Evolutionary conservation across 1,140 invertebrate genomes (phyloP), one percentile per base, ranked within the genome.

Genomic region (Lysiphlebus fabarum): DNA sequence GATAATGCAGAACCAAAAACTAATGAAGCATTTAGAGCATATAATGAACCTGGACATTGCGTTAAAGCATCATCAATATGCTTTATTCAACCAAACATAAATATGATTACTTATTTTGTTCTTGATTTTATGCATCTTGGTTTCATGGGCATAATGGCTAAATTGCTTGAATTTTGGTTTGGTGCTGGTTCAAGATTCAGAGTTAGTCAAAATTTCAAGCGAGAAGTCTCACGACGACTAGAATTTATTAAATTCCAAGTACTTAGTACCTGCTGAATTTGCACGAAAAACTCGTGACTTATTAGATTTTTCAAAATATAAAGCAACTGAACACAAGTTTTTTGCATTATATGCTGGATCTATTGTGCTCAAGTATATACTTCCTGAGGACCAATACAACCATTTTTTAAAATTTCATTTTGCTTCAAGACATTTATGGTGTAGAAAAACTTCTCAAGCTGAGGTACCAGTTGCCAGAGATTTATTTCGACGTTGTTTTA

Each of bases 401-500:
- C 58, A 63, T 55, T 63, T 60, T 49, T 41, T 60, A 42, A 40
- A 60, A 11, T 34, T 63, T 43, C 54, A 57, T 54, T 26, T 47
- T 5, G 53, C 45, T 41, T 53, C 49, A 9, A 26, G 62, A 49
- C 45, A 60, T 51, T 47, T 63, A n/a, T 60, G 44, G 7, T 37
- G n/a, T n/a, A 42, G 54, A 53, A 12, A 36, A 36, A 14, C 43
- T 7, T 42, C 34, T 14, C 6, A 37, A 33, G 12, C 12, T 14
- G 17, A 37, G 9, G 48, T 48, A 11, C 14, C 44, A 14, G 11
- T 34, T 34, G 58, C 58, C 7, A 57, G 45, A 43, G 6, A 7
- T 4, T 58, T 56, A 37, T 45, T 60, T 8, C 5, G 37, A 9
- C 33, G 43, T 8, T 63, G 57, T 42, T 49, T 50, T 45, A n/a